A percentile compares a stretch with the other conserved stretches of the same genome.
Conservation (phyloP, 1,140 invertebrate genomes). For the Tribolium castaneum region DNA sequence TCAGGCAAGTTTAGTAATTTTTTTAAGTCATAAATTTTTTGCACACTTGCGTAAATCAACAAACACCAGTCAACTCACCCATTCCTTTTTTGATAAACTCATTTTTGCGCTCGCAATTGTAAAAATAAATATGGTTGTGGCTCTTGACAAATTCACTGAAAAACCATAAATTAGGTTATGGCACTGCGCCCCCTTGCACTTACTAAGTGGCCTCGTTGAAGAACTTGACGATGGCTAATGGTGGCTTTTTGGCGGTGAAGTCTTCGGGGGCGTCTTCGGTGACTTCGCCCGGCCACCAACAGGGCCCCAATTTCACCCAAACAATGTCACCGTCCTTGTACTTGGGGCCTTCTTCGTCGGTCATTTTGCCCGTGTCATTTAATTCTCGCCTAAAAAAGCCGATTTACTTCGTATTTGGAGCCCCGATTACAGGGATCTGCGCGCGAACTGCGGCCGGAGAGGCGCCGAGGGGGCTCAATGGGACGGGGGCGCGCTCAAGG, state of each 20-base stretch:
- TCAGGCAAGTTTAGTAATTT: too few relatives aligned
- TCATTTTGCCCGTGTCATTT: constrained; percentile 65
- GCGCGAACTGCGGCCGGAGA: background rate
- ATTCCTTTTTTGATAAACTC: constrained; percentile 84
- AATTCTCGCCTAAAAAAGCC: background rate
- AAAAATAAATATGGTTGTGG: constrained; percentile 77
- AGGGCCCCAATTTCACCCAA: constrained; percentile 82
- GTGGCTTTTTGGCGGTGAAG: constrained; percentile 71
- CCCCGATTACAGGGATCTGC: constrained; percentile 31
- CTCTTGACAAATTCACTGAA: constrained; percentile 82
- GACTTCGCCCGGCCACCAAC: constrained; percentile 85
- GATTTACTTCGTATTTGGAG: background rate
- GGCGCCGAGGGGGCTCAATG: too few relatives aligned
- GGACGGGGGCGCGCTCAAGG: background rate
- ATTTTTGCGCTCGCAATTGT: constrained; percentile 80
- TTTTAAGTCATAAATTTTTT: too few relatives aligned
- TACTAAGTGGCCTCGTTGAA: constrained; percentile 85
- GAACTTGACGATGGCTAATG: constrained; percentile 83
- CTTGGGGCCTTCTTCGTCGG: constrained; percentile 71
- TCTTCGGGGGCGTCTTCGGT: constrained; percentile 71
- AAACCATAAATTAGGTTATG: constrained; percentile 54
- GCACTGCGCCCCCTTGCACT: constrained; percentile 59
- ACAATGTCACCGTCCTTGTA: constrained; percentile 81
- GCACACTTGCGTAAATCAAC: too few relatives aligned
- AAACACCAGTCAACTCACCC: constrained; percentile 69